Percentiles rank a stretch among this genome's conserved stretches.
Conservation (phyloP, 2,797 vertebrate species). For the Mergus octosetaceus region DNA sequence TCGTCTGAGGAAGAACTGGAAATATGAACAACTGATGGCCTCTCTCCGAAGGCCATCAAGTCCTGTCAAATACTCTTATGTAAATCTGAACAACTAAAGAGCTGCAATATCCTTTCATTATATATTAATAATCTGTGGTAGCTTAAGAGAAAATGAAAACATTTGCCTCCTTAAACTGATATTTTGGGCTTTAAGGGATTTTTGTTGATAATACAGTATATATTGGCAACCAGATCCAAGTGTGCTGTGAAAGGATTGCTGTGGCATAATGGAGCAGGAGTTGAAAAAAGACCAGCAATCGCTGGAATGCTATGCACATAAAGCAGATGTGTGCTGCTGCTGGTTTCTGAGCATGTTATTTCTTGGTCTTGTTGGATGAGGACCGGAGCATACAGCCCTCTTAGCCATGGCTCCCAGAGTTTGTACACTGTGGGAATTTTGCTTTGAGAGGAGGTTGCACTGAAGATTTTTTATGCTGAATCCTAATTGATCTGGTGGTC, state of each 20-base stretch:
- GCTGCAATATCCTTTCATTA: background rate
- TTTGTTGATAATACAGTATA: background rate
- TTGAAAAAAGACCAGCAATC: background rate
- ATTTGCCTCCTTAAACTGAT: background rate
- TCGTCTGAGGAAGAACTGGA: background rate
- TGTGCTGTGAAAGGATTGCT: background rate
- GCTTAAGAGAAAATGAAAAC: background rate
- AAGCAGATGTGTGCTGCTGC: background rate
- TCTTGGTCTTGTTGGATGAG: background rate
- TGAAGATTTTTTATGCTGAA: background rate
- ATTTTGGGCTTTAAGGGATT: background rate
- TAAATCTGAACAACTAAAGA: background rate
- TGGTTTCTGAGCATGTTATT: background rate
- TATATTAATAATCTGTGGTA: background rate
- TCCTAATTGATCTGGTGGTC: background rate
- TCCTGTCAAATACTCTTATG: background rate
- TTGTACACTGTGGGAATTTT: background rate
- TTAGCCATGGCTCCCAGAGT: background rate
- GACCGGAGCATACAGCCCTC: background rate
- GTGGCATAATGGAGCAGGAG: background rate
- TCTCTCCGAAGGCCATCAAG: background rate
- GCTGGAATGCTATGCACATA: background rate
- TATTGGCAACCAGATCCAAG: background rate
- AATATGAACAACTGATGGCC: background rate
- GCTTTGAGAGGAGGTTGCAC: fast-evolving